phyloP scores from a whole-genome alignment of 2,888 invertebrate species.

The Sialis lutaria region DNA sequence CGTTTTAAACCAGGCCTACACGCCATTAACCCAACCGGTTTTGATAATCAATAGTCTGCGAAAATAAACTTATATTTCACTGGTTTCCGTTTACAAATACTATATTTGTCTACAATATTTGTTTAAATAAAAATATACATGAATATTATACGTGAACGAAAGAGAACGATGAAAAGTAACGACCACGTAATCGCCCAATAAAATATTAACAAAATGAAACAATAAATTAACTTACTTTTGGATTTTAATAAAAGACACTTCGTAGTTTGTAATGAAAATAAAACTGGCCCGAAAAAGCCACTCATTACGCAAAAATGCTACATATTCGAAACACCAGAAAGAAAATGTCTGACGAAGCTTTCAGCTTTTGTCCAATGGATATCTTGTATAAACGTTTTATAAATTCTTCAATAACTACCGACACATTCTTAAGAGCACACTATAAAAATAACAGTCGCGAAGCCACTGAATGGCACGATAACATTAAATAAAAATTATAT shows the following conservation, averaged over 20 bases:
- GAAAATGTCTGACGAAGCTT: constrained; percentile 7
- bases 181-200: constrained; percentile 1
- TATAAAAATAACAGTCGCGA: not conserved
- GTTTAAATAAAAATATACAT: too few relatives aligned
- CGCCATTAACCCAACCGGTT: too few relatives aligned
- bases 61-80: too few relatives aligned
- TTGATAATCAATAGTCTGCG: too few relatives aligned
- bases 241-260: not conserved
- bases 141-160: too few relatives aligned
- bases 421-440: not conserved
- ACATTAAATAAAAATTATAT: not conserved
- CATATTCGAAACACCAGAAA: constrained; percentile 5
- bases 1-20: too few relatives aligned
- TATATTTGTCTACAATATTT: too few relatives aligned
- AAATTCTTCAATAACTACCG: constrained; percentile 1
- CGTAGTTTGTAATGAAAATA: not conserved
- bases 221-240: not conserved
- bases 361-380: constrained; percentile 6
- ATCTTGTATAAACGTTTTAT: not conserved
- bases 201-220: not conserved
- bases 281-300: not conserved
- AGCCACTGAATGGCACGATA: constrained; percentile 2
- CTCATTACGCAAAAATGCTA: constrained; percentile 4
- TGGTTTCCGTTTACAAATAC: too few relatives aligned
- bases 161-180: not conserved